These are phyloP conservation scores for Ormyrus pomaceus DNA, from an alignment of 2,888 invertebrate species.

Conservation along the genomic window DNA sequence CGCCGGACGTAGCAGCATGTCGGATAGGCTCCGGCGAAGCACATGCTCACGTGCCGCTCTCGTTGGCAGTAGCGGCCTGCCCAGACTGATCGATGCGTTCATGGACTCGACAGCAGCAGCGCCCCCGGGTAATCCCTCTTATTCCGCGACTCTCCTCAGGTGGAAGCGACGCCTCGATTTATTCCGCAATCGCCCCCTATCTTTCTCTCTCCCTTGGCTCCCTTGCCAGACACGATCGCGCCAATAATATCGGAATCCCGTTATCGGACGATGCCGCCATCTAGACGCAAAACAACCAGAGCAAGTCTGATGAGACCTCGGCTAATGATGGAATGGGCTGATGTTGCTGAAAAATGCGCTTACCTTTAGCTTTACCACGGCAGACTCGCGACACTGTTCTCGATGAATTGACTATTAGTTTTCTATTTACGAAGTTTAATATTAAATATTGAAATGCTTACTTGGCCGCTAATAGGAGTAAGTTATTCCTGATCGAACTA, in stretches of 20 bases:
- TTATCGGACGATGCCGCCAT: constrained; percentile 24
- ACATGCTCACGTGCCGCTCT: constrained; percentile 16
- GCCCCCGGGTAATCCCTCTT: constrained; percentile 41
- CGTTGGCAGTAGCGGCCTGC: background rate
- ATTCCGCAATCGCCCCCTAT: constrained; percentile 54
- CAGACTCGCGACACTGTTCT: no score
- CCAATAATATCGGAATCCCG: constrained; percentile 49
- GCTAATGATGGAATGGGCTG: no score
- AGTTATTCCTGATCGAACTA: no score
- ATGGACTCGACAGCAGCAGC: constrained; percentile 36
- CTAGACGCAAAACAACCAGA: background rate
- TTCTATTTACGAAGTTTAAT: no score
- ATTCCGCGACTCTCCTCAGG: constrained; percentile 57
- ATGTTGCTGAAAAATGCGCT: no score
- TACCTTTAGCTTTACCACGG: no score
- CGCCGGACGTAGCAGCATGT: background rate
- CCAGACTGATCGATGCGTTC: constrained; percentile 53
- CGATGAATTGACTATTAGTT: no score
- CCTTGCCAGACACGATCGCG: background rate
- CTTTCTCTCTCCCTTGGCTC: constrained; percentile 3
- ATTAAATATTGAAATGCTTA: no score
- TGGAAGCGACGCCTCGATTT: constrained; percentile 61
- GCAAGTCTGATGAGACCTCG: background rate
- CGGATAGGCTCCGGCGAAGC: constrained; percentile 3
- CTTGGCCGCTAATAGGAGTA: no score